Percentiles rank a stretch among this genome's conserved stretches.
phyloP scores from a whole-genome alignment of 2,888 invertebrate genomes.

The Drosophila anomelani region DNA sequence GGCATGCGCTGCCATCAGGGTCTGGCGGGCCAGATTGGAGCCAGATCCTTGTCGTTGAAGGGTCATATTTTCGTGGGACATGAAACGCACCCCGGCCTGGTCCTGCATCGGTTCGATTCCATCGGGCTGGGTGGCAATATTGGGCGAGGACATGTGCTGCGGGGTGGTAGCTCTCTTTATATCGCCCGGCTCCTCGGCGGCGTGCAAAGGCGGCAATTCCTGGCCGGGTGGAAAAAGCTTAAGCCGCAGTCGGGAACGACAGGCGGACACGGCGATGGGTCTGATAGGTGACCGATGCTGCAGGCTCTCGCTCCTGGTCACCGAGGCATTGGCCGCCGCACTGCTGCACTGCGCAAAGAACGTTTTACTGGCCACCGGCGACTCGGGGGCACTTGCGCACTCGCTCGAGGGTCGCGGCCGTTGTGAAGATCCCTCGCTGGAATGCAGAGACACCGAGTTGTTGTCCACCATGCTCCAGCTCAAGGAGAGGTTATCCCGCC shows the following conservation, averaged over 20 bases:
- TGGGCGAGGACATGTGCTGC: slow-evolving; percentile 84
- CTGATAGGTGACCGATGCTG: slow-evolving; percentile 74
- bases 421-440: slow-evolving; percentile 65
- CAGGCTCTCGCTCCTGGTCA: slow-evolving; percentile 76
- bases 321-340: slow-evolving; percentile 62
- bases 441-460: slow-evolving; percentile 71
- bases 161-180: slow-evolving; percentile 79
- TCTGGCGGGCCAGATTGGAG: slow-evolving; percentile 87
- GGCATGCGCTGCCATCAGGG: slow-evolving; percentile 91
- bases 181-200: slow-evolving; percentile 54
- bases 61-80: slow-evolving; percentile 83
- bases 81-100: slow-evolving; percentile 74
- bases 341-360: slow-evolving; percentile 66
- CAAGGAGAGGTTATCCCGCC: slow-evolving; percentile 79
- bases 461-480: slow-evolving; percentile 79
- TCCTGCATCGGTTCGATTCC: slow-evolving; percentile 54
- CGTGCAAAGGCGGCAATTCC: slow-evolving; percentile 65
- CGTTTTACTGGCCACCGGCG: slow-evolving; percentile 81
- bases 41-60: slow-evolving; percentile 73
- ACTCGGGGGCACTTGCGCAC: slow-evolving; percentile 84
- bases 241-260: slow-evolving; percentile 83
- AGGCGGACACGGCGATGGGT: slow-evolving; percentile 84
- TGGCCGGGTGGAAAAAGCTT: slow-evolving; percentile 84
- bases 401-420: slow-evolving; percentile 72
- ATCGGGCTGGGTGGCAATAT: slow-evolving; percentile 81